Conservation (phyloP, 2,797 vertebrate genomes). For the Ficedula albicollis region DNA sequence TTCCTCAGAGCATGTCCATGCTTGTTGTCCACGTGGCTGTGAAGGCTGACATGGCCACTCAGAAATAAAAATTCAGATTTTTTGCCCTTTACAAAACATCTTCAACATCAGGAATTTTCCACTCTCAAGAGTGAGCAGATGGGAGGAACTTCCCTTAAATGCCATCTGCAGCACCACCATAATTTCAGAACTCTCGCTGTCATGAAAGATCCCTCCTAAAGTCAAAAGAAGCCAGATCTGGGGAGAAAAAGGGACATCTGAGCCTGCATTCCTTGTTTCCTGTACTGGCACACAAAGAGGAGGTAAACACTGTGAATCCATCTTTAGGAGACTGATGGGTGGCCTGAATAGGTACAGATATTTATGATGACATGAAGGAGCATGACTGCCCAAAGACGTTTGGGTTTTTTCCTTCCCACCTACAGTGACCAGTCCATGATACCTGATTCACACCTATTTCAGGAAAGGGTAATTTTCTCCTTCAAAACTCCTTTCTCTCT, state of each 20-base stretch:
- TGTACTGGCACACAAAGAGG: background rate
- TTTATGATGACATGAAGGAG: background rate
- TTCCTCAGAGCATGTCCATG: background rate
- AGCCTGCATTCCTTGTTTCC: background rate
- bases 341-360: background rate
- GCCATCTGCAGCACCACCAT: background rate
- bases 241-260: background rate
- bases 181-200: background rate
- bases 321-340: background rate
- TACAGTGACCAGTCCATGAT: background rate
- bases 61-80: background rate
- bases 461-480: background rate
- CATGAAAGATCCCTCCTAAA: background rate
- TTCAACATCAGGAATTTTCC: constrained; percentile 11
- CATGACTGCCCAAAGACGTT: background rate
- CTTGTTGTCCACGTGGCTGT: background rate
- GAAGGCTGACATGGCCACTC: background rate
- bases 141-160: constrained; percentile 15
- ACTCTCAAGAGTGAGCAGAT: background rate
- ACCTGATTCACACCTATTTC: background rate
- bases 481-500: background rate
- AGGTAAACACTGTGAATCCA: background rate
- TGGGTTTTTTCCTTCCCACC: background rate
- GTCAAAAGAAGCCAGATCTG: background rate
- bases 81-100: background rate